Conservation (phyloP, 1,140 invertebrate genomes). For the Zaprionus tsacasi region DNA sequence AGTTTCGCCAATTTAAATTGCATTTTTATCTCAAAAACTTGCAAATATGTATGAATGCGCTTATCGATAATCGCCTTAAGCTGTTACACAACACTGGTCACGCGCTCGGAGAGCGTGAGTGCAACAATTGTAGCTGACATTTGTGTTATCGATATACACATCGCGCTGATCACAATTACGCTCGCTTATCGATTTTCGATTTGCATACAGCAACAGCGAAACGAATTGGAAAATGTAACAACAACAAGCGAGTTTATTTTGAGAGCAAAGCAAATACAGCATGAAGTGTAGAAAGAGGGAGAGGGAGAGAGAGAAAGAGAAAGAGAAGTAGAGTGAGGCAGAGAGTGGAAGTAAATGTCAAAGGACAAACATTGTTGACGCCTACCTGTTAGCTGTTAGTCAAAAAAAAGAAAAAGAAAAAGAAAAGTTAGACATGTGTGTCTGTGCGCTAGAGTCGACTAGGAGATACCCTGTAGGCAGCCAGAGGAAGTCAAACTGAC, state of each 20-base stretch:
- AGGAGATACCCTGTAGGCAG: conserved; percentile 12
- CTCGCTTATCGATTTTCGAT: conserved; percentile 70
- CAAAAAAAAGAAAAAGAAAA: conserved; percentile 37
- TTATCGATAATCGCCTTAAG: conserved; percentile 39
- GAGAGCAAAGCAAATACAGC: not conserved
- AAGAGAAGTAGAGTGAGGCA: not conserved
- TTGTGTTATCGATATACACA: conserved; percentile 39
- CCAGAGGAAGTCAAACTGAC: no score
- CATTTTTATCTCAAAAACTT: not conserved
- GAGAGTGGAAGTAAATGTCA: conserved; percentile 59
- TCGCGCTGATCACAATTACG: conserved; percentile 14
- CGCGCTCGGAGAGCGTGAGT: not conserved
- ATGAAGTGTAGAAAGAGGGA: not conserved
- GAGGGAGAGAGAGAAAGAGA: not conserved
- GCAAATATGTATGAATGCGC: conserved; percentile 21
- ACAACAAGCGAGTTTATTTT: conserved; percentile 18
- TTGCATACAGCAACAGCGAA: conserved; percentile 42
- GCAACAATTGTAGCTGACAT: not conserved
- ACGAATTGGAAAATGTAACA: conserved; percentile 54
- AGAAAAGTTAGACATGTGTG: conserved; percentile 9
- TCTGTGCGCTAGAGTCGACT: not conserved
- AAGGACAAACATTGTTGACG: conserved; percentile 63
- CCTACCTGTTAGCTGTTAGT: conserved; percentile 49
- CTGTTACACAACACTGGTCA: conserved; percentile 1
- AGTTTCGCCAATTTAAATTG: not conserved